These are phyloP conservation scores for Thalassoma bifasciatum DNA, from an alignment of 2,113 vertebrate species.

Conservation along the genomic window DNA sequence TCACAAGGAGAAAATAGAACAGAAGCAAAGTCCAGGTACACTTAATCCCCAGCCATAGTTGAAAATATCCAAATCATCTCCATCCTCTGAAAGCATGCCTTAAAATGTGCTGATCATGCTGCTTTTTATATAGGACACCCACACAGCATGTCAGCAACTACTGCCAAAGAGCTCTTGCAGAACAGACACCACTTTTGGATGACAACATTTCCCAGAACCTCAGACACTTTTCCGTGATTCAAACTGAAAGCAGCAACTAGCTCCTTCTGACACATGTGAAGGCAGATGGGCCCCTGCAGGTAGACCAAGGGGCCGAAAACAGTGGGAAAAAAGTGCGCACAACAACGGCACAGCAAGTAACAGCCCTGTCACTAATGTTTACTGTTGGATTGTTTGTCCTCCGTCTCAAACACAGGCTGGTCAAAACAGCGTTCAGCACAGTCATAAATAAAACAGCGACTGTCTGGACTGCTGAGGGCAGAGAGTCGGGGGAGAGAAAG, in stretches of 20 bases:
- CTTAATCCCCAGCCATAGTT: slow-evolving; percentile 36
- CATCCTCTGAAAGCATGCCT: slow-evolving; percentile 50
- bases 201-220: slow-evolving; percentile 42
- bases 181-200: slow-evolving; percentile 42
- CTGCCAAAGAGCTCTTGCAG: slow-evolving; percentile 17
- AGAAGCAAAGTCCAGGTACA: slow-evolving; percentile 11
- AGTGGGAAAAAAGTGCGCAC: background rate
- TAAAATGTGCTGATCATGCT: slow-evolving; percentile 64
- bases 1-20: slow-evolving; percentile 47
- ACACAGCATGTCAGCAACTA: slow-evolving; percentile 59
- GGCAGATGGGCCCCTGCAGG: slow-evolving; percentile 5
- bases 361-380: slow-evolving; percentile 53
- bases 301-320: background rate
- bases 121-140: slow-evolving; percentile 61
- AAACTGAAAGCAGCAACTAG: slow-evolving; percentile 39
- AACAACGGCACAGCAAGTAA: slow-evolving; percentile 7
- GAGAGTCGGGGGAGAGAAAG: background rate
- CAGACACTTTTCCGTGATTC: slow-evolving; percentile 33
- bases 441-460: slow-evolving; percentile 56
- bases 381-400: slow-evolving; percentile 42
- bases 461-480: slow-evolving; percentile 29
- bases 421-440: slow-evolving; percentile 21
- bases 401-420: slow-evolving; percentile 25
- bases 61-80: slow-evolving; percentile 64
- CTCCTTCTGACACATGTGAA: slow-evolving; percentile 53